Evolutionary conservation across 2,888 invertebrate species (phyloP).

Genomic region (Sarcophaga carnaria): DNA sequence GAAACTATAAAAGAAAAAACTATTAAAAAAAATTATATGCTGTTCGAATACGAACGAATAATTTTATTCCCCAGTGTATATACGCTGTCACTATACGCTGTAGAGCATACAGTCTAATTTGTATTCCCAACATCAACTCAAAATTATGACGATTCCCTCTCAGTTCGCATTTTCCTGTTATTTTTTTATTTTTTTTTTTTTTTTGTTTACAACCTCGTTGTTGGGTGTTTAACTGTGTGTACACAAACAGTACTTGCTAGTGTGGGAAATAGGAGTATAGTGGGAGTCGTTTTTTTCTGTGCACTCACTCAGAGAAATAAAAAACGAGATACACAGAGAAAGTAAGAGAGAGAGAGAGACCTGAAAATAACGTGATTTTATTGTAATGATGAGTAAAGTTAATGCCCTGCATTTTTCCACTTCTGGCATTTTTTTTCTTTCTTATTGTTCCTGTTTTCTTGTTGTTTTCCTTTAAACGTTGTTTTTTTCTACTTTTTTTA

Average conservation of each 20-base stretch:
- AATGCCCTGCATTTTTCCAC: constrained; percentile 65
- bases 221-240: constrained; percentile 18
- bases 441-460: constrained; percentile 15
- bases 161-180: constrained; percentile 3
- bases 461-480: background rate
- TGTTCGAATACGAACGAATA: background rate
- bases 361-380: constrained; percentile 59
- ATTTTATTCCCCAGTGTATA: constrained; percentile 32
- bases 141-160: constrained; percentile 37
- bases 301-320: background rate
- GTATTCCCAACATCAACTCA: constrained; percentile 40
- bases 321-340: background rate
- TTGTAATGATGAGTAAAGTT: constrained; percentile 64
- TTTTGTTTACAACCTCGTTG: background rate
- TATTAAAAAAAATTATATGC: too few species aligned
- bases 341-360: constrained; percentile 14
- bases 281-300: constrained; percentile 44
- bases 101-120: constrained; percentile 13
- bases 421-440: constrained; percentile 19
- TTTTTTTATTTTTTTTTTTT: background rate
- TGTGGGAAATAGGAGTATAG: constrained; percentile 57
- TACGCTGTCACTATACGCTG: background rate
- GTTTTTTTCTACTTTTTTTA: constrained; percentile 32
- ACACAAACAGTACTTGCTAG: constrained; percentile 44
- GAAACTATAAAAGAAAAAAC: too few species aligned